Conservation (phyloP, 2,888 invertebrate genomes). For the Dugesia japonica region DNA sequence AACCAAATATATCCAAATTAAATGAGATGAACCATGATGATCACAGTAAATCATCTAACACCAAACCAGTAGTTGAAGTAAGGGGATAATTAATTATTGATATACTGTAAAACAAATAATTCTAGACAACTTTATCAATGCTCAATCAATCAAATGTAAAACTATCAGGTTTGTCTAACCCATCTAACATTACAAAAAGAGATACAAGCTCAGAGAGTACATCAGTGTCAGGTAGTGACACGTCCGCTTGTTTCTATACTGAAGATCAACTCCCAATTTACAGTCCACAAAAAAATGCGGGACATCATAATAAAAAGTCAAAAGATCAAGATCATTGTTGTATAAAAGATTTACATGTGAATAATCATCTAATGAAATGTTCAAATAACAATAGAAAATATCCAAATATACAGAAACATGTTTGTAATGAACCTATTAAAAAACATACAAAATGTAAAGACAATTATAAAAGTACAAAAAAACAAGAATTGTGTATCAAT, state of each 20-base stretch:
- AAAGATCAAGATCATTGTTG: background rate
- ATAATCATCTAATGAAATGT: too few relatives aligned
- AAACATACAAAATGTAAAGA: background rate
- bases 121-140: background rate
- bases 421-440: background rate
- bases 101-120: background rate
- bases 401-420: background rate
- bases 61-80: background rate
- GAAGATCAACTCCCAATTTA: background rate
- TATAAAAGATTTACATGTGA: too few relatives aligned
- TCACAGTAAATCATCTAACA: background rate
- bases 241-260: background rate
- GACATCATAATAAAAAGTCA: background rate
- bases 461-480: background rate
- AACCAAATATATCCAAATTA: background rate
- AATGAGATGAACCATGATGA: background rate
- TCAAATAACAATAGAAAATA: background rate
- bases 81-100: background rate
- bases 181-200: background rate
- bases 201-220: background rate
- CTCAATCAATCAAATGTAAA: background rate
- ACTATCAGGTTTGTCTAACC: background rate
- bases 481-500: background rate
- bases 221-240: background rate
- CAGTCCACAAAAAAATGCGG: background rate